Conservation (phyloP, 2,113 vertebrate species). For the Plecotus auritus region DNA sequence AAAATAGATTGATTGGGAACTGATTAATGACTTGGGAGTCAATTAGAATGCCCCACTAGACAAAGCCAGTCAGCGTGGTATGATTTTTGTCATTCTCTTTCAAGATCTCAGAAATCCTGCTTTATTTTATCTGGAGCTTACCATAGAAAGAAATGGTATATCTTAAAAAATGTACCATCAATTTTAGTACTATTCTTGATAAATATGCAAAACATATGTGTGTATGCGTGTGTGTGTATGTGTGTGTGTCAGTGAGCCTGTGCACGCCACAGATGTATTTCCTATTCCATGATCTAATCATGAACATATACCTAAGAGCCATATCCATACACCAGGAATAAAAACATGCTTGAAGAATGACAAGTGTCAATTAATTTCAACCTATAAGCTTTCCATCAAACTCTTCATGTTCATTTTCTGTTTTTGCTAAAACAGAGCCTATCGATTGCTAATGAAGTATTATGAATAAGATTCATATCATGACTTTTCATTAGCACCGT, state of each 20-base stretch:
- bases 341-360: neutral
- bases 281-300: neutral
- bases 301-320: neutral
- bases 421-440: conserved; percentile 11
- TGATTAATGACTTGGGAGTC: conserved; percentile 80
- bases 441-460: neutral
- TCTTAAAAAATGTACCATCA: neutral
- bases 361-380: neutral
- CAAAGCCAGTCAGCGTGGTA: conserved; percentile 65
- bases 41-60: conserved; percentile 71
- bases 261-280: neutral
- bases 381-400: neutral
- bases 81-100: conserved; percentile 64
- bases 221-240: neutral
- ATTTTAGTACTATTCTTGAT: neutral
- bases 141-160: neutral
- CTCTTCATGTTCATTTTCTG: neutral
- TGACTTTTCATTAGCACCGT: neutral
- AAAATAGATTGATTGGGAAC: conserved; percentile 75
- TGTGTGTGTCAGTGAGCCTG: neutral
- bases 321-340: neutral
- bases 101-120: conserved; percentile 58
- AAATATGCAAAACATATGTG: neutral
- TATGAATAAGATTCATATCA: neutral
- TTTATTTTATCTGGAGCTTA: conserved; percentile 50